Evolutionary conservation across 2,888 invertebrate species (phyloP).

Genomic region (Dioctria linearis): DNA sequence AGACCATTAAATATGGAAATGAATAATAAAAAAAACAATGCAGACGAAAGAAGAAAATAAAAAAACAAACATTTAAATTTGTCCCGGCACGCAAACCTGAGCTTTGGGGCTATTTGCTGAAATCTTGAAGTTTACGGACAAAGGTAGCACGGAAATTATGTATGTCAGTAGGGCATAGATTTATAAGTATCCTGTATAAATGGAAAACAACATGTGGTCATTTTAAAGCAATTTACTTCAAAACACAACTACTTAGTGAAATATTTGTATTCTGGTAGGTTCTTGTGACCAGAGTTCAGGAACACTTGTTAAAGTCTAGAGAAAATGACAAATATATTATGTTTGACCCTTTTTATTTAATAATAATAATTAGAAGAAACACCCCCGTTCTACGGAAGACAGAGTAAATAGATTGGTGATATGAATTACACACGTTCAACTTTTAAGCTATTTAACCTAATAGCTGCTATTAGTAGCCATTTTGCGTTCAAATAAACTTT

Average conservation of each 20-base stretch:
- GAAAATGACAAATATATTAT: too few species aligned
- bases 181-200: background rate
- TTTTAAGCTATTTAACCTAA: too few species aligned
- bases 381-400: too few species aligned
- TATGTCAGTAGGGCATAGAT: background rate
- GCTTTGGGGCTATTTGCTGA: background rate
- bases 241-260: background rate
- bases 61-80: background rate
- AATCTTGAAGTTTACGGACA: constrained; percentile 6
- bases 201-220: background rate
- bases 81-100: constrained; percentile 19
- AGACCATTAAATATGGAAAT: constrained; percentile 16
- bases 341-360: too few species aligned
- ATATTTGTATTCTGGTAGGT: background rate
- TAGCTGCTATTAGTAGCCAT: too few species aligned
- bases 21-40: background rate
- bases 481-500: too few species aligned
- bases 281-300: too few species aligned
- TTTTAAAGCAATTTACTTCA: background rate
- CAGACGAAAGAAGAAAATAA: background rate
- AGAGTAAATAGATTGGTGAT: too few species aligned
- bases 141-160: background rate
- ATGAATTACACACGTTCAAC: too few species aligned
- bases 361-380: too few species aligned
- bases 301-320: too few species aligned